Evolutionary conservation across 2,888 invertebrate species (phyloP), one percentile per base, ranked within the genome.

Genomic region (Sinhomidia bicolor): DNA sequence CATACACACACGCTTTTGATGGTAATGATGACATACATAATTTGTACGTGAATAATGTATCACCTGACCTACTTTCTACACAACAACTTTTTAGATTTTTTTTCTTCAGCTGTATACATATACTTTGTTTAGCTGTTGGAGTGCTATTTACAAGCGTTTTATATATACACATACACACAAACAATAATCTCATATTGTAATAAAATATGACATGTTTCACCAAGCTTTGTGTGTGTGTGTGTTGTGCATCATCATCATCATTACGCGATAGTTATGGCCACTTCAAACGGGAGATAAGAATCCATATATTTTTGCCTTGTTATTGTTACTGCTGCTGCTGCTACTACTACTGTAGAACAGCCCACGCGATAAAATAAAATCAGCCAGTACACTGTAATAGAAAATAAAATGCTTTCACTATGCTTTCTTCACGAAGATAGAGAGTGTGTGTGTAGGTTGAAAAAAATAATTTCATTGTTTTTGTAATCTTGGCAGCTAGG

Each of bases 61-160:
- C 29, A 82, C 68, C 68, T 82, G 82, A 65, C 82, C 82, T 32
- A 82, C 17, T 82, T 82, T 44, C 41, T 23, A 51, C 47, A 82
- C 29, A 68, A 82, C 79, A 68, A 82, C 79, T 79, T 1, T 57
- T 79, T 79, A 7, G 12, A 32, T 36, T 36, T 14, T 14, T 3
- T 7, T n/a, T n/a, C n/a, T n/a, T n/a, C n/a, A n/a, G n/a, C n/a
- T n/a, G n/a, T n/a, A n/a, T n/a, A n/a, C n/a, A n/a, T 36, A 36
- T 36, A 7, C 36, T 36, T 7, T 36, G 36, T 36, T 7, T 36
- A 36, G 2, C n/a, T n/a, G n/a, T n/a, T n/a, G n/a, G n/a, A n/a
- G n/a, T n/a, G n/a, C 36, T 20, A 10, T 62, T 62, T 62, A 5
- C 62, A 23, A n/a, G n/a, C 4, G 62, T 12, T 4, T 29, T 10